phyloP scores from a whole-genome alignment of 2,888 invertebrate genomes.

The Agrotis ipsilon region DNA sequence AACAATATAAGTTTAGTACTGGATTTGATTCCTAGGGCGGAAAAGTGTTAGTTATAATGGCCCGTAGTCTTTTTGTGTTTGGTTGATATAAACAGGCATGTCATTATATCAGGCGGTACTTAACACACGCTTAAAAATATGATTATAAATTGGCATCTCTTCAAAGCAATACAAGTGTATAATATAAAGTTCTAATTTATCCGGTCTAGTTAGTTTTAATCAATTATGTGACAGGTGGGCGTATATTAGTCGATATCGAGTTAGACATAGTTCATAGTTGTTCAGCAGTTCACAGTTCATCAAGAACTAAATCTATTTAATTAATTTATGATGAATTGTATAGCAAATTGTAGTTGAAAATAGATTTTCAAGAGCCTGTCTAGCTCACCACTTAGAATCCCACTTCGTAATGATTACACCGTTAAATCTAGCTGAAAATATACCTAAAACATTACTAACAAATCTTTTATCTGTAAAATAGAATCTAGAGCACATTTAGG shows the following conservation, averaged over 20 bases:
- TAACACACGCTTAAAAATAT: no score
- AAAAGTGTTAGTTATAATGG: no score
- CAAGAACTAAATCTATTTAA: not conserved
- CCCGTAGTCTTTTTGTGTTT: no score
- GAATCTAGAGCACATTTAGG: constrained; percentile 49
- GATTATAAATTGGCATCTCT: no score
- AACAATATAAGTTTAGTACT: no score
- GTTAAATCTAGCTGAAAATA: constrained; percentile 34
- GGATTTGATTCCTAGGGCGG: no score
- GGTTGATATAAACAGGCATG: no score
- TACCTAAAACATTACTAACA: constrained; percentile 14
- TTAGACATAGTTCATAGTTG: not conserved
- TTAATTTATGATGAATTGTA: not conserved
- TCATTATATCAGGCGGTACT: no score
- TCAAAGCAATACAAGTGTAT: not conserved
- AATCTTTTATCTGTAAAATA: constrained; percentile 21
- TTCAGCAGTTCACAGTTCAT: constrained; percentile 1
- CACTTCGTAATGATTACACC: constrained; percentile 22
- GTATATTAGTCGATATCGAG: not conserved
- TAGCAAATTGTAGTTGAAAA: not conserved
- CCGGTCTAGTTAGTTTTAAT: not conserved
- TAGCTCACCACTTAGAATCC: not conserved
- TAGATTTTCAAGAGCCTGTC: not conserved
- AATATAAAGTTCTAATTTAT: not conserved
- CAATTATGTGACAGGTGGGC: not conserved